Evolutionary conservation across 2,113 vertebrate species (phyloP).

Genomic region (Phyllostomus discolor): DNA sequence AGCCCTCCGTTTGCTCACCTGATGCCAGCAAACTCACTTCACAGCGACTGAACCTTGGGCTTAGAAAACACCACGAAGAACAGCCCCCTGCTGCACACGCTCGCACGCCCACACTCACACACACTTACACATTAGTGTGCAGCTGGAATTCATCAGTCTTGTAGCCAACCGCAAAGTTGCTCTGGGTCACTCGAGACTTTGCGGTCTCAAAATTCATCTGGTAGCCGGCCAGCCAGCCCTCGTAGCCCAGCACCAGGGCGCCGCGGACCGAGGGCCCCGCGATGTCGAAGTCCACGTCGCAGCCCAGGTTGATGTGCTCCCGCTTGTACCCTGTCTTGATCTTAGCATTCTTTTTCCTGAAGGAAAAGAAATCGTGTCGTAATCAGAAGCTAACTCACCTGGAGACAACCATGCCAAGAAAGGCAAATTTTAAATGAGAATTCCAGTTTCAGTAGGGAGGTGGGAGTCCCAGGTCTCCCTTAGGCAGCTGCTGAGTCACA

Average conservation of each 20-base stretch:
- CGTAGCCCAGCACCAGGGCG: conserved; percentile 90
- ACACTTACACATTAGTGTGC: conserved; percentile 97
- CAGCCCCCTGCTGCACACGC: neutral
- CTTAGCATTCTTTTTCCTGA: conserved; percentile 96
- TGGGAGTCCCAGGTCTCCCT: neutral
- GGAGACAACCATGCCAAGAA: neutral
- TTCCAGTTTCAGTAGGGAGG: neutral
- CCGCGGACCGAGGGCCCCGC: conserved; percentile 93
- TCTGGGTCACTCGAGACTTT: conserved; percentile 94
- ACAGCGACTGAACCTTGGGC: neutral
- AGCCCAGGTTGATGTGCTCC: conserved; percentile 95
- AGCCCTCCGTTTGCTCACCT: neutral
- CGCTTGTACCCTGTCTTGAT: conserved; percentile 93
- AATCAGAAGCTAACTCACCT: neutral
- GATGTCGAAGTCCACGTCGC: conserved; percentile 96
- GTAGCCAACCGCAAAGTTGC: conserved; percentile 98
- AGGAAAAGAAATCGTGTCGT: conserved; percentile 29
- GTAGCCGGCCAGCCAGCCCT: conserved; percentile 98
- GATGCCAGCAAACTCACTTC: neutral
- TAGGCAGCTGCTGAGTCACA: neutral
- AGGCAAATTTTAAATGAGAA: neutral
- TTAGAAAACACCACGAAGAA: neutral
- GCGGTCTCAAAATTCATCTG: conserved; percentile 96
- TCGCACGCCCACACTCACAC: accelerated
- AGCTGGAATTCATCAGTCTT: conserved; percentile 98